Evolutionary conservation across 2,888 invertebrate species (phyloP).

Genomic region (Erynnis tages): DNA sequence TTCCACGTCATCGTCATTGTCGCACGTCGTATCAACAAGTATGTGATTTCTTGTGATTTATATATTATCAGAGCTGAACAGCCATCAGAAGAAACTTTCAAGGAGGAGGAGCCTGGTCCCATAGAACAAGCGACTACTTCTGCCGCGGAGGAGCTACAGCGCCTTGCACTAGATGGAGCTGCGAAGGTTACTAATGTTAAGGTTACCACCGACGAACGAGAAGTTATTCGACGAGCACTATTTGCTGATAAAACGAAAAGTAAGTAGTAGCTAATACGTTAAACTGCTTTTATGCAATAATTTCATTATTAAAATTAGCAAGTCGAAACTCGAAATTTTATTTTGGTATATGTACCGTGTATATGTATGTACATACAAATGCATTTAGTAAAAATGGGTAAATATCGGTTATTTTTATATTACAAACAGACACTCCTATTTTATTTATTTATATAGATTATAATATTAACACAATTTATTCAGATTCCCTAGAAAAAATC

Average conservation of each 20-base stretch:
- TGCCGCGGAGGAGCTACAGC: slow-evolving; percentile 84
- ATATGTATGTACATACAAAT: background rate
- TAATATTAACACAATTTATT: background rate
- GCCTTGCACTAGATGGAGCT: slow-evolving; percentile 84
- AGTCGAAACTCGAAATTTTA: background rate
- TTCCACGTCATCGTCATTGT: too few relatives aligned
- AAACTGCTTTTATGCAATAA: too few relatives aligned
- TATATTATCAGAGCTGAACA: slow-evolving; percentile 59
- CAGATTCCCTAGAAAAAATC: slow-evolving; percentile 79
- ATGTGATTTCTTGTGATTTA: too few relatives aligned
- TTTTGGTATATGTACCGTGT: background rate
- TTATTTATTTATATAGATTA: background rate
- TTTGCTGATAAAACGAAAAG: slow-evolving; percentile 66
- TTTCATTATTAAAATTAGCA: too few relatives aligned
- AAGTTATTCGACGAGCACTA: slow-evolving; percentile 76
- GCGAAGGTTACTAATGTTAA: slow-evolving; percentile 89
- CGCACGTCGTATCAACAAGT: too few relatives aligned
- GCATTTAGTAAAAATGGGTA: too few relatives aligned
- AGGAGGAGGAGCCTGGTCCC: slow-evolving; percentile 74
- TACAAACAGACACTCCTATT: too few relatives aligned
- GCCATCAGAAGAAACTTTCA: slow-evolving; percentile 56
- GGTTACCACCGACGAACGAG: slow-evolving; percentile 88
- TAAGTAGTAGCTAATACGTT: slow-evolving; percentile 37
- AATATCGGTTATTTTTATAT: too few relatives aligned
- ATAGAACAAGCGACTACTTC: slow-evolving; percentile 84